Evolutionary conservation across 2,113 vertebrate genomes (phyloP), one percentile per base, ranked within the genome.

Genomic region (Forbesichthys papilliferus): DNA sequence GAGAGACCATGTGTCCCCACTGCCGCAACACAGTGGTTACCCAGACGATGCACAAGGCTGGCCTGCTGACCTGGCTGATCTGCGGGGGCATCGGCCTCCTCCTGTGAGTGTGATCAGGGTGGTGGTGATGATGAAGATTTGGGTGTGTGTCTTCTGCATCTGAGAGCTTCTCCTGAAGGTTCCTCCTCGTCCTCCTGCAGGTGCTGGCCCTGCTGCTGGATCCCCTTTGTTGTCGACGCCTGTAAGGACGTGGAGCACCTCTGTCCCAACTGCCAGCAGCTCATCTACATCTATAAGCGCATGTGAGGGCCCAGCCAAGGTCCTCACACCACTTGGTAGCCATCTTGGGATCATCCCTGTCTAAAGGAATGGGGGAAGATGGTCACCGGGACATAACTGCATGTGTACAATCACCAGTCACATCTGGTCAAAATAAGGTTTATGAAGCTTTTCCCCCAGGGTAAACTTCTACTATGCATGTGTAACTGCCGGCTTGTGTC

Each of bases 151-250:
- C 27, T 27, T 27, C 27, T 27, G 5, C 36, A 27, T 5, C 4
- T 42, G 36, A 42, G 36, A 42, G 36, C 36, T 42, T 5, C 36
- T 8, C 7, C 36, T 42, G 36, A 42, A 5, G 36, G 36, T 68
- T 65, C 9, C 46, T 48, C n/a, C 18, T 9, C 48, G 34, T 73
- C 9, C 14, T 27, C 27, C 27, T 27, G 2, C 27, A 27, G 27
- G 27, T 97, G 93, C 27, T 16, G 94, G 90, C 73, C 80, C 1
- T 98, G 96, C 83, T 96, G 96, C 69, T 91, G 92, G 56, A 93
- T 96, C 77, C 97, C 96, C 0, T 98, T 98, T 89, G 98, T 94
- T 3, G 34, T 96, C 58, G 94, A 98, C 2, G 86, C 93, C 34
- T 90, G 95, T 13, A 89, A 94, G 75, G 96, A 98, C n/a, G 95